Evolutionary conservation across 2,113 vertebrate genomes (phyloP).

Genomic region (Nannospalax galili): DNA sequence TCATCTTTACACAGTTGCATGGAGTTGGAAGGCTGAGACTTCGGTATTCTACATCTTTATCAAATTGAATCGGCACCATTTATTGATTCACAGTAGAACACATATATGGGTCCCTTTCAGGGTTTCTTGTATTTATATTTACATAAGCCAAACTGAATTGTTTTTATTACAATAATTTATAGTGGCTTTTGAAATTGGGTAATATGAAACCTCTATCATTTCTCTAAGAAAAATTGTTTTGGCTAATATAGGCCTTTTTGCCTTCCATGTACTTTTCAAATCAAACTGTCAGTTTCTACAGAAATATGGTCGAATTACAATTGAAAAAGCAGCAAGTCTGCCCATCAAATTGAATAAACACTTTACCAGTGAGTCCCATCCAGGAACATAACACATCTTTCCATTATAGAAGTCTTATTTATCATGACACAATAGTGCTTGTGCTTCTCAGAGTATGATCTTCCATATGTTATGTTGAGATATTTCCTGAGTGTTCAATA

Average conservation of each 20-base stretch:
- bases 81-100: neutral
- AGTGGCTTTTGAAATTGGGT: neutral
- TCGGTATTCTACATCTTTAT: neutral
- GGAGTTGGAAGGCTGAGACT: neutral
- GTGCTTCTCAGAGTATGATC: neutral
- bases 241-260: neutral
- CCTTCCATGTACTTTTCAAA: neutral
- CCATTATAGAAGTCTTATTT: no score
- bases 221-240: neutral
- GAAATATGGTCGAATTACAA: neutral
- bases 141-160: neutral
- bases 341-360: neutral
- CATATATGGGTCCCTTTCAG: neutral
- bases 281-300: neutral
- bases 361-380: neutral
- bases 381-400: neutral
- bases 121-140: neutral
- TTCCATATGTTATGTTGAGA: neutral
- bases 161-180: neutral
- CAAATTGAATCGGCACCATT: neutral
- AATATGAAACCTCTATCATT: neutral
- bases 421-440: neutral
- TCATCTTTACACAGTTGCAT: neutral
- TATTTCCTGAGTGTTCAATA: no score
- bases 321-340: neutral